Conservation (phyloP, 1,140 invertebrate species). For the Trinorchestia longiramus region DNA sequence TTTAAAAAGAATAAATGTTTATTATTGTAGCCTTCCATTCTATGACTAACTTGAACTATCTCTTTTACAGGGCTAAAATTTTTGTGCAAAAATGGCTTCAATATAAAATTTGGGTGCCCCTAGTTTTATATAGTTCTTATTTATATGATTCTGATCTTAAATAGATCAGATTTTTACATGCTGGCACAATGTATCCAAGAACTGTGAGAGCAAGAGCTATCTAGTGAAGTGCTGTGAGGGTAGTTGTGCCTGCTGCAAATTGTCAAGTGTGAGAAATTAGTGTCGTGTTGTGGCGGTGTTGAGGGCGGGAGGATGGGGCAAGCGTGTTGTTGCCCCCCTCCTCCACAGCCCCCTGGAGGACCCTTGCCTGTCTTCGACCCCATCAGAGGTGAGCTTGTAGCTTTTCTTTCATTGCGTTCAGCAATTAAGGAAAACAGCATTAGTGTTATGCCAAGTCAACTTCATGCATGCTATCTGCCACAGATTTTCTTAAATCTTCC, state of each 20-base stretch:
- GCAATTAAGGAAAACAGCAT: no score
- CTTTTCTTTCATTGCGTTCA: no score
- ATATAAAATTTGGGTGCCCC: background rate
- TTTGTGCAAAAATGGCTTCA: background rate
- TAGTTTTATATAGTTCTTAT: background rate
- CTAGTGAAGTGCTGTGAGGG: constrained; percentile 34
- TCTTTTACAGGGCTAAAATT: background rate
- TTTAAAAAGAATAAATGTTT: background rate
- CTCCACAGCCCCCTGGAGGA: constrained; percentile 2
- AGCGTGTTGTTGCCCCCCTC: constrained; percentile 52
- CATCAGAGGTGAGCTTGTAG: constrained; percentile 19
- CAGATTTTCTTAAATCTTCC: no score
- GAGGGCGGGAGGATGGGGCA: constrained; percentile 47
- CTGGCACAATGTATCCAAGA: background rate
- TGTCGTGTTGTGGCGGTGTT: constrained; percentile 23
- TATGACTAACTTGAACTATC: background rate
- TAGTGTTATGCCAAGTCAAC: no score
- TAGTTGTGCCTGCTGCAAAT: background rate
- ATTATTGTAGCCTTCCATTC: background rate
- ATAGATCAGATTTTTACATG: constrained; percentile 24
- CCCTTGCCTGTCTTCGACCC: constrained; percentile 47
- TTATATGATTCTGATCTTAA: background rate
- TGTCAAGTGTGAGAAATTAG: background rate
- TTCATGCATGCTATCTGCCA: no score
- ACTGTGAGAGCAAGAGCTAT: background rate